Conservation (phyloP, 2,888 invertebrate genomes). For the Tortrix viridana region DNA sequence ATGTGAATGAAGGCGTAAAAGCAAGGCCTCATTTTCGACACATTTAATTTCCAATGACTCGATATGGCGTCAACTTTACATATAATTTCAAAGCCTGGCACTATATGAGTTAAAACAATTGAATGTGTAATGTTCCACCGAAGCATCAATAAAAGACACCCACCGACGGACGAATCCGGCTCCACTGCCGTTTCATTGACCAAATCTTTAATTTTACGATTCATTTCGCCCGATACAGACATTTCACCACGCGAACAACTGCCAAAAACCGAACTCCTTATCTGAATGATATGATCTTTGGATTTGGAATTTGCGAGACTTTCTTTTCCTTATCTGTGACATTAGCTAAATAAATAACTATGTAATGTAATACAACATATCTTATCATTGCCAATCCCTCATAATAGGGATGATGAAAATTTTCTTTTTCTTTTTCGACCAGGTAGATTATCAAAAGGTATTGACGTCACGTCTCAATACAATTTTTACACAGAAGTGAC, state of each 20-base stretch:
- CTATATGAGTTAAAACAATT: constrained; percentile 17
- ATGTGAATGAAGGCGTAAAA: constrained; percentile 1
- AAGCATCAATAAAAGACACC: constrained; percentile 53
- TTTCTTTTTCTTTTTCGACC: too few species aligned
- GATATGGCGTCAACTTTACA: too few species aligned
- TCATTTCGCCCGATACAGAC: constrained; percentile 52
- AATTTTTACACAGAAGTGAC: too few species aligned
- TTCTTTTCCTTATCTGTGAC: too few species aligned
- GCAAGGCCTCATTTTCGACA: constrained; percentile 16
- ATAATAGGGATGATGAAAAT: too few species aligned
- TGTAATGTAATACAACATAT: too few species aligned
- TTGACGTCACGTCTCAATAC: too few species aligned
- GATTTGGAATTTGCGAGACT: constrained; percentile 8
- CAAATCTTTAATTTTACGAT: constrained; percentile 60
- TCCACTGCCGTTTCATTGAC: constrained; percentile 54
- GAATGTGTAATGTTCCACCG: constrained; percentile 19
- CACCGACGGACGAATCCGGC: constrained; percentile 52
- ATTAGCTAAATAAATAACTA: too few species aligned
- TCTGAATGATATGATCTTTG: constrained; percentile 2
- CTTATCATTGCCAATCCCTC: too few species aligned
- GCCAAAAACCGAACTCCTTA: constrained; percentile 16
- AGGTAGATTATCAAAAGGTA: too few species aligned
- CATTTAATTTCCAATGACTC: too few species aligned
- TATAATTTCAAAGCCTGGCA: too few species aligned
- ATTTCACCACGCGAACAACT: constrained; percentile 41